A percentile compares a stretch with the other conserved stretches of the same genome.
These are phyloP conservation scores for Orchestia grillus DNA, from an alignment of 1,140 invertebrate species.

Conservation along the genomic window DNA sequence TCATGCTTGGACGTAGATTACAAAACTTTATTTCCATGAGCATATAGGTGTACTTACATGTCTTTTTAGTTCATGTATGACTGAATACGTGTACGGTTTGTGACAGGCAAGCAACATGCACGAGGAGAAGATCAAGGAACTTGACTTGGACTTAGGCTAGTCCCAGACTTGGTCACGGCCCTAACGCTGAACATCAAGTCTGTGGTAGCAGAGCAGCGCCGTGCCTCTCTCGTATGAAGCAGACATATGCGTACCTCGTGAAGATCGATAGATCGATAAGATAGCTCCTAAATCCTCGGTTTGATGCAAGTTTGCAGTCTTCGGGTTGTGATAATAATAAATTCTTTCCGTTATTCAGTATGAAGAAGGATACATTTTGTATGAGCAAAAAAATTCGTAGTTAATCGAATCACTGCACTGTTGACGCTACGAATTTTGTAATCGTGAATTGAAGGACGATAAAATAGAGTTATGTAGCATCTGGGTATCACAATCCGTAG, in stretches of 20 bases:
- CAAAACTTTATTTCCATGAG: neutral
- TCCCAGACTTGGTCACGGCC: neutral
- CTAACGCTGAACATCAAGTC: neutral
- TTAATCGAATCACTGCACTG: neutral
- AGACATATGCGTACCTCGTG: too few relatives aligned
- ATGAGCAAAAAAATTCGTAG: neutral
- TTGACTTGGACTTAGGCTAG: neutral
- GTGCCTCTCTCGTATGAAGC: too few relatives aligned
- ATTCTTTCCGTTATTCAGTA: neutral
- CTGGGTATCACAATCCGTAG: too few relatives aligned
- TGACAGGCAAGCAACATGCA: neutral
- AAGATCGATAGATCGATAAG: too few relatives aligned
- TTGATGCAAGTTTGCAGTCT: too few relatives aligned
- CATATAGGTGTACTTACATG: neutral
- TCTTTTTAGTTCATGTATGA: neutral
- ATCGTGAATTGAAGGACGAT: too few relatives aligned
- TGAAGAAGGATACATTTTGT: neutral
- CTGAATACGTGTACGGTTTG: neutral
- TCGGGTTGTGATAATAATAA: too few relatives aligned
- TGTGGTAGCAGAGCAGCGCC: neutral
- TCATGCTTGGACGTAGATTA: neutral
- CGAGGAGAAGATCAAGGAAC: neutral
- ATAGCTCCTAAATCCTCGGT: too few relatives aligned
- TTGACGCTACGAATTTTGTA: neutral
- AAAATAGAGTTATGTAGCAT: too few relatives aligned